Conservation (phyloP, 2,888 invertebrate species). For the Cheilosia vernalis region DNA sequence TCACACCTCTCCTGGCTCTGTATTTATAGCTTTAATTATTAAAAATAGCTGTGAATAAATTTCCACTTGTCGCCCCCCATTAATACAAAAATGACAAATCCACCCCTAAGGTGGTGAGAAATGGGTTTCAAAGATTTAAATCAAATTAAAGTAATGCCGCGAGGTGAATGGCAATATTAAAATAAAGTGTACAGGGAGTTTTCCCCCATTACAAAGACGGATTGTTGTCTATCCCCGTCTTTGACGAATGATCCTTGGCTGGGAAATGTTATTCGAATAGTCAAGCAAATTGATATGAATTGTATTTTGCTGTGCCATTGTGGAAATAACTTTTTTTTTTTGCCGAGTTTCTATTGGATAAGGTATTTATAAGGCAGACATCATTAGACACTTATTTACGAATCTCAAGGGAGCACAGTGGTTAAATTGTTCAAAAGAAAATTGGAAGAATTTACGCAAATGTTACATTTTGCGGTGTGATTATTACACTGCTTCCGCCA, state of each 20-base stretch:
- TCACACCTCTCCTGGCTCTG: background rate
- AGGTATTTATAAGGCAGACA: background rate
- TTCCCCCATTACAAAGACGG: conserved; percentile 20
- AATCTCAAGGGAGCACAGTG: conserved; percentile 17
- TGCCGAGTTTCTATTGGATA: conserved; percentile 6
- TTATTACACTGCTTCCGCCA: background rate
- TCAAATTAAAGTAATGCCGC: conserved; percentile 59
- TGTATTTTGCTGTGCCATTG: conserved; percentile 1
- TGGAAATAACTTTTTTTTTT: conserved; percentile 1
- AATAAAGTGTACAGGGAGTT: conserved; percentile 47
- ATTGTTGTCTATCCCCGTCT: conserved; percentile 39
- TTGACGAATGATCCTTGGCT: conserved; percentile 59
- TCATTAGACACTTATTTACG: background rate
- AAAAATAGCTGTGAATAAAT: conserved; percentile 72
- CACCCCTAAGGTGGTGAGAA: conserved; percentile 66
- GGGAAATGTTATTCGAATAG: conserved; percentile 24
- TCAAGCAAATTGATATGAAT: conserved; percentile 55
- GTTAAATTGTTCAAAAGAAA: conserved; percentile 27
- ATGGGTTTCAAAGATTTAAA: conserved; percentile 62
- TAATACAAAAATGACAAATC: conserved; percentile 67
- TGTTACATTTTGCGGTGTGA: background rate
- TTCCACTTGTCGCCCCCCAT: conserved; percentile 67
- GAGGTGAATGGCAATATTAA: conserved; percentile 57
- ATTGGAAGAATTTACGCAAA: background rate
- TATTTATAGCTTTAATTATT: conserved; percentile 58